These are phyloP conservation scores for Saccostrea cuccullata DNA, from an alignment of 1,140 invertebrate genomes.

Conservation along the genomic window DNA sequence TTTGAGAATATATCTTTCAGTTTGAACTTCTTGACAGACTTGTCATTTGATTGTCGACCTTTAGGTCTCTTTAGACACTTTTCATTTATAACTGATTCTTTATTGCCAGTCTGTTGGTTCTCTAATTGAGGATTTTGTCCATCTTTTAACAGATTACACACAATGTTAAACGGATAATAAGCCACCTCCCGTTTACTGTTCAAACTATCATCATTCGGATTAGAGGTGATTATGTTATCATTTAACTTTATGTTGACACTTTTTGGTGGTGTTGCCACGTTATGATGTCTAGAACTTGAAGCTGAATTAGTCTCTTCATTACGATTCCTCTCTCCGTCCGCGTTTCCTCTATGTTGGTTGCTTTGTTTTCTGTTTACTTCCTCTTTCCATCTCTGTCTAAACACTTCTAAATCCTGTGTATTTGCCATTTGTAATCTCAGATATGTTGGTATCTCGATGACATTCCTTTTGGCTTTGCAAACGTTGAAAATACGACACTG, in stretches of 20 bases:
- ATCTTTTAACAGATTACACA: conserved; percentile 54
- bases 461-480: background rate
- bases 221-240: background rate
- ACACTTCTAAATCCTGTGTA: conserved; percentile 45
- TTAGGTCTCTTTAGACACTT: background rate
- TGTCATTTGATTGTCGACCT: conserved; percentile 25
- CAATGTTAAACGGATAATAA: conserved; percentile 61
- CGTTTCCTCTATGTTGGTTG: background rate
- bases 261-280: background rate
- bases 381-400: conserved; percentile 51
- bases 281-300: background rate
- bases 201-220: background rate
- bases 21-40: conserved; percentile 35
- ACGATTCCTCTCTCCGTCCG: background rate
- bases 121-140: conserved; percentile 1
- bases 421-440: background rate
- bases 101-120: background rate
- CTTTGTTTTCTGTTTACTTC: conserved; percentile 41
- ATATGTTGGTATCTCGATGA: background rate
- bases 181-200: background rate
- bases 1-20: conserved; percentile 56
- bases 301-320: background rate
- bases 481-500: background rate
- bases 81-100: background rate
- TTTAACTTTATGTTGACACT: background rate